Base-by-base conservation (phyloP, 2,113 vertebrate species). In the Dasyurus viverrinus region DNA sequence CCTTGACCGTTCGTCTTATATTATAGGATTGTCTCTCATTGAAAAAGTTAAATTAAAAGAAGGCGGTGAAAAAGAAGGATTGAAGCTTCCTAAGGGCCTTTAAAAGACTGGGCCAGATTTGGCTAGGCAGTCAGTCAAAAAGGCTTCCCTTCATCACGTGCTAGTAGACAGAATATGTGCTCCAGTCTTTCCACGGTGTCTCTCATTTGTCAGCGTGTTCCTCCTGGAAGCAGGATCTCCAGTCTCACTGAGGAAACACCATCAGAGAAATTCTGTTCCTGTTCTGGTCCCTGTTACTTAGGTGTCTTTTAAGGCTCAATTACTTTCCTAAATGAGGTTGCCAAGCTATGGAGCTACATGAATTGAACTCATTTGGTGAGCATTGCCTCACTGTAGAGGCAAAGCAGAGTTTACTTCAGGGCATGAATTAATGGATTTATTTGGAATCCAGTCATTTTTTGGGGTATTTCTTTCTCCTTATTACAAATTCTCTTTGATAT, bases 401-500 rank as follows among this genome's bases (percentile, higher is more conserved):
- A 16, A 23, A 54, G 53, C 6, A 3, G 10, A 89, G 24, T 53
- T 14, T 54, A 90, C 89, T n/a, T 57, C 5, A 19, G 8, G 7
- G 9, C 7, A 47, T 30, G 26, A 27, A 55, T 8, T 36, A n/a
- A 9, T 36, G 54, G 2, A 5, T 68, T 93, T 95, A 84, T 76
- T 57, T 53, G 8, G 30, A 25, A 30, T 7, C 12, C 0, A 0
- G 8, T n/a, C 9, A 54, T 30, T 55, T 53, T 46, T 46, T 6
- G 30, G 46, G 89, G 12, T 92, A 30, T 95, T 22, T 76, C 12
- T 47, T 0, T 57, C 22, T 96, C 9, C 90, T 94, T 68, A 47
- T 76, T 53, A 91, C 68, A 89, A 91, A 55, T 94, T 48, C 54
- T n/a, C 23, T 60, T 90, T 93, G 89, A 90, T 84, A 60, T 90